phyloP scores from a whole-genome alignment of 2,113 vertebrate genomes.

The Trogon melanurus region DNA sequence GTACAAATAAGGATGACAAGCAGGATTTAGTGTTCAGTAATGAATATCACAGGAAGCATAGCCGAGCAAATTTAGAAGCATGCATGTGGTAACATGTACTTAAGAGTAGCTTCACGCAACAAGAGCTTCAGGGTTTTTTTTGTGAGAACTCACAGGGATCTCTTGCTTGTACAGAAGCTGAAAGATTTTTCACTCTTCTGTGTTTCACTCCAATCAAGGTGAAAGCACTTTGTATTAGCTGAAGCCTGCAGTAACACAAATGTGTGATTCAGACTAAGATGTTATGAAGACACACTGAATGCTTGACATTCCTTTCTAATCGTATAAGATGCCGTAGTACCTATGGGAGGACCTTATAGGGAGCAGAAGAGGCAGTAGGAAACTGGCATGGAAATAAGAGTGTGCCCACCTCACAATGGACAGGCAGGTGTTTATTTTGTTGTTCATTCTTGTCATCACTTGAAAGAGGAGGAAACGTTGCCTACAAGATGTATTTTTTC shows the following conservation, averaged over 20 bases:
- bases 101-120: background rate
- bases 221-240: background rate
- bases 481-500: background rate
- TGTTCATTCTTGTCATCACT: background rate
- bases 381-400: background rate
- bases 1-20: background rate
- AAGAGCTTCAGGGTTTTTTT: background rate
- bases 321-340: background rate
- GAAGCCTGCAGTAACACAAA: background rate
- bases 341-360: fast-evolving
- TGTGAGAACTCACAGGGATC: background rate
- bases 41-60: background rate
- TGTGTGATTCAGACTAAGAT: background rate
- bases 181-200: background rate
- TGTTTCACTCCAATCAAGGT: background rate
- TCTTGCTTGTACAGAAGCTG: background rate
- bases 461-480: background rate
- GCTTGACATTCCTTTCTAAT: background rate
- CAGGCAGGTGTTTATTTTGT: background rate
- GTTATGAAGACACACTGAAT: background rate
- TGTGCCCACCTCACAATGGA: background rate
- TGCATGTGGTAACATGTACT: background rate
- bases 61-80: background rate
- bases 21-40: background rate
- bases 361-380: background rate